Conservation (phyloP, 2,797 vertebrate species). For the Cyclopterus lumpus region DNA sequence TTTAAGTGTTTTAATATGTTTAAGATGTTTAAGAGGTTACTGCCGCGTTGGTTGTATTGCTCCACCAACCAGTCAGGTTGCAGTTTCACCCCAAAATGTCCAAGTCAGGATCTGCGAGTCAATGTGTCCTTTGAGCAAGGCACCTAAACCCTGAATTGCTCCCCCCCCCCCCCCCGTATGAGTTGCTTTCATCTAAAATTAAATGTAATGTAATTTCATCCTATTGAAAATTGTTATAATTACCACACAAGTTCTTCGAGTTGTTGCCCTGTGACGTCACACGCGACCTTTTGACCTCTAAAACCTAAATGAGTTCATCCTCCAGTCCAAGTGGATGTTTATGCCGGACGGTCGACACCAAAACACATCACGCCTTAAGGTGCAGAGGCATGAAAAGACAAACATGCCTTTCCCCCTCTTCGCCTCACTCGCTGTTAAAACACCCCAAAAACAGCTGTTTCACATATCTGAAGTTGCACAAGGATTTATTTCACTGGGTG, state of each 20-base stretch:
- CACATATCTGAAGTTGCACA: constrained; percentile 43
- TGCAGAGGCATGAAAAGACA: background rate
- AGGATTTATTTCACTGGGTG: no score
- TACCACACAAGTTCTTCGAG: background rate
- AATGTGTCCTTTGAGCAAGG: no score
- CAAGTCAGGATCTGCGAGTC: no score
- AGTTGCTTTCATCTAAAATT: no score
- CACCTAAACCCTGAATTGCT: no score
- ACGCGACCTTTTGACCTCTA: background rate
- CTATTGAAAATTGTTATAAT: background rate
- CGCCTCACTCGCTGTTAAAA: constrained; percentile 46
- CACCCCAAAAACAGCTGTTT: constrained; percentile 60
- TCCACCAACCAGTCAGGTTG: background rate
- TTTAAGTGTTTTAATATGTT: no score
- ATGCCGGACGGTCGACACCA: background rate
- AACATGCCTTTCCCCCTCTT: constrained; percentile 3
- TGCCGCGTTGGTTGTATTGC: background rate
- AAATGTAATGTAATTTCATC: background rate
- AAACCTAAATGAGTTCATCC: background rate
- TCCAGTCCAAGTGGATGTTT: background rate
- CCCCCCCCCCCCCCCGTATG: no score
- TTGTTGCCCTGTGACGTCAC: background rate
- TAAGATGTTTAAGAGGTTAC: constrained; percentile 36
- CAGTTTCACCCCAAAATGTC: no score
- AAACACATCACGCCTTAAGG: background rate